These are phyloP conservation scores for Vannuccia rotundouncinata DNA, from an alignment of 2,888 invertebrate genomes.

Conservation along the genomic window DNA sequence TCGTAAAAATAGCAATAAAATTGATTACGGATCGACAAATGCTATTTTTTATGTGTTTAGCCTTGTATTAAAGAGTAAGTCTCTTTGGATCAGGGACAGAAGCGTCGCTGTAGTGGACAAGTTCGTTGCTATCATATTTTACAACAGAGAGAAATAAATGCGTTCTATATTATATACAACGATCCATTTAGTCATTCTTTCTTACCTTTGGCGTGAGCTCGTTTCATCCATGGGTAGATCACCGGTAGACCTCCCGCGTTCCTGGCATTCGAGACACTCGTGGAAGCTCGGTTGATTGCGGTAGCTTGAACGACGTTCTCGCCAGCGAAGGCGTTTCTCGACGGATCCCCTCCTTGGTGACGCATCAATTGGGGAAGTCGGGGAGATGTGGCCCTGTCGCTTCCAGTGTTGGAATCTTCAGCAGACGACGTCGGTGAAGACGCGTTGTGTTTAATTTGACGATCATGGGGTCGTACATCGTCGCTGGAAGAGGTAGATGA, in stretches of 20 bases:
- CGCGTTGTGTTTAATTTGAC: not conserved
- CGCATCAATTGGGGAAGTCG: not conserved
- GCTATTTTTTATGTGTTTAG: not conserved
- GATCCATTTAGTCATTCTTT: no score
- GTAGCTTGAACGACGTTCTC: not conserved
- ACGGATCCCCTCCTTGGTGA: not conserved
- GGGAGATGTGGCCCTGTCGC: not conserved
- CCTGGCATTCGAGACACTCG: not conserved
- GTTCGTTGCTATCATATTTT: not conserved
- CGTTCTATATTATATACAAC: no score
- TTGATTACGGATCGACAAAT: not conserved
- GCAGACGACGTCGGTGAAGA: not conserved
- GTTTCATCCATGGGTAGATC: conserved; percentile 35
- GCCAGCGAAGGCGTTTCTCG: not conserved
- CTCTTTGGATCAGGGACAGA: not conserved
- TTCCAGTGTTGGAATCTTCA: not conserved
- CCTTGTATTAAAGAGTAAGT: not conserved
- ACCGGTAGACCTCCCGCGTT: conserved; percentile 7
- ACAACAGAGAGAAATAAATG: no score
- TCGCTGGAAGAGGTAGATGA: conserved; percentile 4
- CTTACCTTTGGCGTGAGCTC: conserved; percentile 35
- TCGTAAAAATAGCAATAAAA: conserved; percentile 16
- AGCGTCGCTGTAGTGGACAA: not conserved
- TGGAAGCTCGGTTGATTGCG: not conserved
- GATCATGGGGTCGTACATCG: not conserved